Base-by-base conservation (phyloP, 2,888 invertebrate genomes). In the Acleris literana region DNA sequence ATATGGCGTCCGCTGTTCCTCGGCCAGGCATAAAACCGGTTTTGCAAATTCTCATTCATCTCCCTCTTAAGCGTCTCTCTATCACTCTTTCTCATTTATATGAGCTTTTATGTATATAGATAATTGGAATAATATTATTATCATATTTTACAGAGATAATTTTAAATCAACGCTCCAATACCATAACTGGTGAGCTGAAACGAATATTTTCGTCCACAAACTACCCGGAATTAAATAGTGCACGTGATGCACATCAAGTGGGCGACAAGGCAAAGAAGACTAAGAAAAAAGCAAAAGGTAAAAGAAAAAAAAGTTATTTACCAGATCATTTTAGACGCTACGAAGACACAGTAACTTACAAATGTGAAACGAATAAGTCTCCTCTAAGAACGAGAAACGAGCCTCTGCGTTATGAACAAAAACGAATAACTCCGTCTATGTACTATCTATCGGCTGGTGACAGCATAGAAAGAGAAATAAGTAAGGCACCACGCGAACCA, bases 121-220 rank as follows among this genome's bases (percentile, higher is more conserved):
- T 22, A 22, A 22, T 22, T 22, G 22, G 22, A 22, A 22, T 22
- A 22, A 22, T 22, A 22, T 22, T 20, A 2, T 43, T 43, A 3
- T 16, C 11, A 13, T 43, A 13, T 43, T 13, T 64, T 64, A 11
- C 59, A 64, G 64, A n/a, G 49, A 49, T 20, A n/a, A 18, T 49
- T 43, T 29, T 43, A 25, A 49, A 55, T 20, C 51, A 43, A 25
- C 29, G 49, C 43, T 43, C 18, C n/a, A 49, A 18, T 48, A 55
- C 44, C 55, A 20, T 56, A 51, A 60, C 51, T 52, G 20, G 44
- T 9, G 44, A 51, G 17, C 44, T 60, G 17, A 65, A 65, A 49
- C 49, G 44, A 49, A n/a, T 44, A 7, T 54, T 60, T 17, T 16
- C 6, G 43, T 49, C 22, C 44, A 51, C 55, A 17, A 55, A 51